These are phyloP conservation scores for Drosophila busckii DNA, from an alignment of 1,140 invertebrate genomes.

Conservation along the genomic window DNA sequence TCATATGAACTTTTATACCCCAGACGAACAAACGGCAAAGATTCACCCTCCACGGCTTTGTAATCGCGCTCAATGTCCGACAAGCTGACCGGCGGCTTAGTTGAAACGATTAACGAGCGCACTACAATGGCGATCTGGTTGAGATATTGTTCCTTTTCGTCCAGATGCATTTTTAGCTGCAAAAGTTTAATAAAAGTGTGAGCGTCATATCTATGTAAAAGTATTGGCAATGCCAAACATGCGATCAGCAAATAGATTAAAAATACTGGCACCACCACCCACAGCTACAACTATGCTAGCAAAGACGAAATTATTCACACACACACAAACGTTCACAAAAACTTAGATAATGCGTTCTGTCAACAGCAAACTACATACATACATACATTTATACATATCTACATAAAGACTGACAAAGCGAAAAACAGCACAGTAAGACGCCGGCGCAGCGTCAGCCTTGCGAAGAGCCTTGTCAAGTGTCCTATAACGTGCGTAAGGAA, in stretches of 20 bases:
- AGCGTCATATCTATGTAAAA: not conserved
- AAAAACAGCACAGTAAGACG: too few species aligned
- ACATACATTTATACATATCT: not conserved
- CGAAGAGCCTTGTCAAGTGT: too few species aligned
- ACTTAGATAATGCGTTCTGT: not conserved
- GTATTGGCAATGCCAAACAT: too few species aligned
- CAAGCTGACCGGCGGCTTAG: conserved; percentile 52
- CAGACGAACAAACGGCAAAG: conserved; percentile 34
- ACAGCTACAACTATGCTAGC: too few species aligned
- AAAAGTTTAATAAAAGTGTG: not conserved
- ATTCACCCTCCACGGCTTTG: conserved; percentile 33
- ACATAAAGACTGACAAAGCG: too few species aligned
- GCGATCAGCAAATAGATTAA: too few species aligned
- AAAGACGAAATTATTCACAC: conserved; percentile 1
- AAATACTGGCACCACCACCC: too few species aligned
- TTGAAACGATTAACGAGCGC: conserved; percentile 57
- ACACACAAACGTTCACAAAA: not conserved
- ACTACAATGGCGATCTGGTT: conserved; percentile 41
- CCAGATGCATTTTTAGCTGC: conserved; percentile 16
- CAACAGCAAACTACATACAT: not conserved
- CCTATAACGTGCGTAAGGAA: too few species aligned
- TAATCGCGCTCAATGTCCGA: conserved; percentile 45
- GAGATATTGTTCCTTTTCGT: conserved; percentile 13
- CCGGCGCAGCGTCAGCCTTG: too few species aligned
- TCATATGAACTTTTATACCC: conserved; percentile 40